Conservation (phyloP, 1,140 invertebrate species). For the Papilio glaucus region DNA sequence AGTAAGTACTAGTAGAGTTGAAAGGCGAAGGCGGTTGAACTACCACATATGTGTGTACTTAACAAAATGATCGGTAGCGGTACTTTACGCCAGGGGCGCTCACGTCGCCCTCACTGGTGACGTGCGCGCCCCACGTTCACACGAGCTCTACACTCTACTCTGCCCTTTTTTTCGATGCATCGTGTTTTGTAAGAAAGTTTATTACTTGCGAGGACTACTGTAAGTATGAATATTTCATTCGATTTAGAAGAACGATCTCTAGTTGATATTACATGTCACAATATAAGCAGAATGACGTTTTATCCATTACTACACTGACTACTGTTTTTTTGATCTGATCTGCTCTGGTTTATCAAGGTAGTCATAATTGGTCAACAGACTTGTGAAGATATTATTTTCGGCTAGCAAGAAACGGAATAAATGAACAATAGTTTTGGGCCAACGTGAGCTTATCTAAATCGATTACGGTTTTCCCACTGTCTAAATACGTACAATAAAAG, state of each 20-base stretch:
- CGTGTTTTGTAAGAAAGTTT: conserved; percentile 20
- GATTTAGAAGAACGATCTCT: too few relatives aligned
- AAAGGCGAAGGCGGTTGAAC: background rate
- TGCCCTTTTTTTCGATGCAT: conserved; percentile 25
- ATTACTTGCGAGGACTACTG: conserved; percentile 3
- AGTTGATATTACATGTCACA: background rate
- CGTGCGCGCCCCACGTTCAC: conserved; percentile 28
- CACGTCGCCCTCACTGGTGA: conserved; percentile 28
- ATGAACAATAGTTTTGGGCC: background rate
- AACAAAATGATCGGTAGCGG: conserved; percentile 37
- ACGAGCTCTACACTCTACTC: background rate
- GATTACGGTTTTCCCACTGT: conserved; percentile 30
- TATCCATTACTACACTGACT: too few relatives aligned
- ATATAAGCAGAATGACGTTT: too few relatives aligned
- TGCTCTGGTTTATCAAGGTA: too few relatives aligned
- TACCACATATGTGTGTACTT: conserved; percentile 26
- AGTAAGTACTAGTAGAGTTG: conserved; percentile 10
- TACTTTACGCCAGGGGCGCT: conserved; percentile 27
- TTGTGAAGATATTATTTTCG: background rate
- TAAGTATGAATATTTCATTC: background rate
- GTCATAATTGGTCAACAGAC: too few relatives aligned
- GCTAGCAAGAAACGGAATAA: background rate
- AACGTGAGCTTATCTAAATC: conserved; percentile 15
- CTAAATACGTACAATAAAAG: conserved; percentile 44
- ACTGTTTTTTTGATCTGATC: too few relatives aligned